These are phyloP conservation scores for Diphyllodes magnificus DNA, from an alignment of 2,113 vertebrate genomes.

Conservation along the genomic window DNA sequence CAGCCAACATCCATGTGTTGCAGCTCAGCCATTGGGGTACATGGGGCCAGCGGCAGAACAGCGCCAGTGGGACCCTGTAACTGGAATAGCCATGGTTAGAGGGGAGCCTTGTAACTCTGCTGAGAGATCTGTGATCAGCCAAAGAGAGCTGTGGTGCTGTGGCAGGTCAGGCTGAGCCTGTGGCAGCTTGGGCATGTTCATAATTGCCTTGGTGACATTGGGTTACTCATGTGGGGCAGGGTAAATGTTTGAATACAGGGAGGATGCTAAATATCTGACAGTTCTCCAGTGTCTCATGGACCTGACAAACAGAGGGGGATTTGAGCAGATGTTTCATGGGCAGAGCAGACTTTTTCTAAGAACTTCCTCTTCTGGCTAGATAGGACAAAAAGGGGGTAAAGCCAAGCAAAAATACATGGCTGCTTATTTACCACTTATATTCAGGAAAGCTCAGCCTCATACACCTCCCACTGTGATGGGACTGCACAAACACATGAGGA, in stretches of 20 bases:
- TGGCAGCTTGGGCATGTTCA: neutral
- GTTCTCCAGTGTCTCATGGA: neutral
- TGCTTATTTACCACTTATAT: neutral
- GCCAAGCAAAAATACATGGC: neutral
- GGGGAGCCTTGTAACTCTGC: neutral
- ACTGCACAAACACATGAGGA: neutral
- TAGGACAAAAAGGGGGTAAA: constrained; percentile 1
- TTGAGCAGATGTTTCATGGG: neutral
- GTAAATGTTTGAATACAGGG: neutral
- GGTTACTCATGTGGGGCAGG: neutral
- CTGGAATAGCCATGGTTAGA: neutral
- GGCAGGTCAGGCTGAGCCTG: neutral
- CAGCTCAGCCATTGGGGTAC: neutral
- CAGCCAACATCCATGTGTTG: neutral
- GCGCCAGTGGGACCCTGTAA: neutral
- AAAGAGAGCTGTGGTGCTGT: neutral
- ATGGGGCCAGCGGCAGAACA: accelerated
- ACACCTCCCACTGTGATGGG: neutral
- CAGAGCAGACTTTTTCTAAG: neutral
- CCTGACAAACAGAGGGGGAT: neutral
- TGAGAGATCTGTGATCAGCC: neutral
- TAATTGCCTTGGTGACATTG: neutral
- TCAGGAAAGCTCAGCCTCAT: neutral
- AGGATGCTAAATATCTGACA: neutral
- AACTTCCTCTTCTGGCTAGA: constrained; percentile 8